Conservation (phyloP, 1,140 invertebrate species). For the Drosophila arawakana region DNA sequence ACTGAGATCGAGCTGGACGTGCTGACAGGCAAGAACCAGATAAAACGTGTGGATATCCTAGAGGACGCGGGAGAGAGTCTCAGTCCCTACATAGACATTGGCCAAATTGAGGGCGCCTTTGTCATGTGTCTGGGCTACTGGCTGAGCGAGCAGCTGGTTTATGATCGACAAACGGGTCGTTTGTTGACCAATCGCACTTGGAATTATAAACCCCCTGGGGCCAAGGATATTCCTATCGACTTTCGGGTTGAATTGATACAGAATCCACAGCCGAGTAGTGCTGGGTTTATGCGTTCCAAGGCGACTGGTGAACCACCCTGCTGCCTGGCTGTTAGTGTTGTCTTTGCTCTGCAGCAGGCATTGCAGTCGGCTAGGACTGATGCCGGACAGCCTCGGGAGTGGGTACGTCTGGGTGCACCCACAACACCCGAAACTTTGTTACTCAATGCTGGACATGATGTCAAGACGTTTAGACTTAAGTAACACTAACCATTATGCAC, state of each 20-base stretch:
- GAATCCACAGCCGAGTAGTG: slow-evolving; percentile 86
- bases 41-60: slow-evolving; percentile 89
- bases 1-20: slow-evolving; percentile 91
- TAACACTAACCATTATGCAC: slow-evolving; percentile 10
- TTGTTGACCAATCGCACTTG: slow-evolving; percentile 92
- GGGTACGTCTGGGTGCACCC: slow-evolving; percentile 85
- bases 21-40: slow-evolving; percentile 89
- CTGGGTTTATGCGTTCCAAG: slow-evolving; percentile 92
- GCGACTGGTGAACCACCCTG: slow-evolving; percentile 92
- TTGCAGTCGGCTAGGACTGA: slow-evolving; percentile 88
- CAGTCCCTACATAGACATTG: slow-evolving; percentile 92
- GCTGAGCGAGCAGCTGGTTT: slow-evolving; percentile 90
- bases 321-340: slow-evolving; percentile 88
- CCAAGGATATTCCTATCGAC: slow-evolving; percentile 94
- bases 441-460: slow-evolving; percentile 74
- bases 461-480: slow-evolving; percentile 55
- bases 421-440: slow-evolving; percentile 84
- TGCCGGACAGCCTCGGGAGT: slow-evolving; percentile 85
- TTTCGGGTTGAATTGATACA: slow-evolving; percentile 90
- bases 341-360: slow-evolving; percentile 90
- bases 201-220: slow-evolving; percentile 93
- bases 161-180: slow-evolving; percentile 84
- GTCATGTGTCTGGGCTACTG: slow-evolving; percentile 95
- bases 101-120: slow-evolving; percentile 94
- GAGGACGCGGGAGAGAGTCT: slow-evolving; percentile 91